Conservation (phyloP, 2,113 vertebrate species). For the Pimephales promelas region DNA sequence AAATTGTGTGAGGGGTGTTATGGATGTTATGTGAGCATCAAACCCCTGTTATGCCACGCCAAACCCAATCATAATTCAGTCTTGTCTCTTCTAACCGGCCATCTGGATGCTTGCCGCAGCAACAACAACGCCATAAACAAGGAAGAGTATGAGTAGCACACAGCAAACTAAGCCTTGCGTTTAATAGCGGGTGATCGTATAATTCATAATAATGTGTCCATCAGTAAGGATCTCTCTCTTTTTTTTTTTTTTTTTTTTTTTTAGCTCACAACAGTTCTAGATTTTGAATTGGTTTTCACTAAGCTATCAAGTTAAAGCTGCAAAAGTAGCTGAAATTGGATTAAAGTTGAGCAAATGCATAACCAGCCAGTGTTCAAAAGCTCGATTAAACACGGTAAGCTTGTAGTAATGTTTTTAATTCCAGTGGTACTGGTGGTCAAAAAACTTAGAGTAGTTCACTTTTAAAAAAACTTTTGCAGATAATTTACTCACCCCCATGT, state of each 20-base stretch:
- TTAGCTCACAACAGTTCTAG: too few relatives aligned
- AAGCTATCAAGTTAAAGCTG: neutral
- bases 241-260: neutral
- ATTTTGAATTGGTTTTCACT: neutral
- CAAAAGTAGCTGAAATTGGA: too few relatives aligned
- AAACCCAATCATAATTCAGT: slow-evolving; percentile 47
- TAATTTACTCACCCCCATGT: too few relatives aligned
- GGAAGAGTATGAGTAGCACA: neutral
- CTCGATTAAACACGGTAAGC: too few relatives aligned
- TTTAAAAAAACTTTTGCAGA: too few relatives aligned
- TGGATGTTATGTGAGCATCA: slow-evolving; percentile 34
- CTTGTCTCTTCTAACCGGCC: slow-evolving; percentile 51
- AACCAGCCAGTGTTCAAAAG: too few relatives aligned
- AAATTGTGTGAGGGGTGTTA: slow-evolving; percentile 18
- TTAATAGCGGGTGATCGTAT: neutral
- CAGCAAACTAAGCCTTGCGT: neutral
- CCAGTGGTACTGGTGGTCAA: too few relatives aligned
- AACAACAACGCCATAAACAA: slow-evolving; percentile 24
- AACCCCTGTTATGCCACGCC: slow-evolving; percentile 41
- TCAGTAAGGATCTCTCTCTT: neutral
- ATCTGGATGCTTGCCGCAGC: slow-evolving; percentile 43
- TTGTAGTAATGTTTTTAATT: too few relatives aligned
- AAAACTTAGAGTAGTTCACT: too few relatives aligned
- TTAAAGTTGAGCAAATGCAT: too few relatives aligned
- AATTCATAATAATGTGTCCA: too few relatives aligned